Base-by-base conservation (phyloP, 2,888 invertebrate genomes). In the Nectonema munidae region DNA sequence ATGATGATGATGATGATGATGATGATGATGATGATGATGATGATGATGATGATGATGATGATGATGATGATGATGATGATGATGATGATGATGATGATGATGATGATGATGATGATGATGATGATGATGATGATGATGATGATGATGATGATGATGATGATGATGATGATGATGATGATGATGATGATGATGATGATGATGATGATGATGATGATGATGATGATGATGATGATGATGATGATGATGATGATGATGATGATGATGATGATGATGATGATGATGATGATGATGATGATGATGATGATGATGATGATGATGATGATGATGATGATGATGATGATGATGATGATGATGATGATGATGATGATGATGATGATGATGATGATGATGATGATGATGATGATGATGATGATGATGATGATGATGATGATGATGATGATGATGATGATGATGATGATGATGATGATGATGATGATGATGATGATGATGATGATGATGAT, bases 221-320 rank as follows among this genome's bases (percentile, higher is more conserved):
- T 32, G 13, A 32, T 32, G 13, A 32, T 32, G 13, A 32, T 32
- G 13, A 32, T 32, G 13, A 32, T 32, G 13, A 32, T 32, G 13
- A 32, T 13, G 13, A 32, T 13, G 13, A 32, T 32, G 13, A 32
- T 32, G 13, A 32, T 32, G 13, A 32, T 32, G 13, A 32, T 32
- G 13, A 32, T 32, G 13, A 32, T 32, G 13, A 32, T 32, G 13
- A 32, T 32, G 13, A 32, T 32, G 13, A 32, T 32, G 13, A 32
- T 32, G 13, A 32, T 32, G 13, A 32, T 32, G 13, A 32, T 32
- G 13, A 39, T 75, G 49, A 75, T 65, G 36, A 74, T 73, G 47
- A 71, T 32, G 33, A 32, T 32, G 33, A 32, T n/a, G 33, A 32
- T n/a, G 33, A 32, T 32, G 33, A 32, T 32, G 33, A 32, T 32